Conservation (phyloP, 2,888 invertebrate species). For the Marasmarcha lunaedactyla region DNA sequence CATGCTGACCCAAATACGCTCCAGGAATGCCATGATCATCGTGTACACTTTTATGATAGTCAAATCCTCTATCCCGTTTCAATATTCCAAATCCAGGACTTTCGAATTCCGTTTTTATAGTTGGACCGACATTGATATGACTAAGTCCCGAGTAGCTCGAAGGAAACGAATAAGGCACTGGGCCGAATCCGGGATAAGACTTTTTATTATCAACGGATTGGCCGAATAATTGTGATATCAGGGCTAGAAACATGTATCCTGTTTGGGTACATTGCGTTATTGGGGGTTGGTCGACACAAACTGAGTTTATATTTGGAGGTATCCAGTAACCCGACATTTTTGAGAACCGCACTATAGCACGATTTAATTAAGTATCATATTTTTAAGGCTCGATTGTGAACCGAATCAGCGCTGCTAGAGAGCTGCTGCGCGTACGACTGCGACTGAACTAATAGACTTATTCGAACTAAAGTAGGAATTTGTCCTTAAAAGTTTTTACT, state of each 20-base stretch:
- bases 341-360: too few relatives aligned
- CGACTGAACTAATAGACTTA: too few relatives aligned
- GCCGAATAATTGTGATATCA: slow-evolving; percentile 70
- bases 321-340: slow-evolving; percentile 43
- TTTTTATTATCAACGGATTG: slow-evolving; percentile 44
- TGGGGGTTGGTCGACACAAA: slow-evolving; percentile 65
- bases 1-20: too few relatives aligned
- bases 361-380: too few relatives aligned
- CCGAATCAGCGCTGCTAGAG: too few relatives aligned
- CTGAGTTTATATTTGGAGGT: slow-evolving; percentile 66
- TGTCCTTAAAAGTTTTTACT: too few relatives aligned
- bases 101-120: slow-evolving; percentile 12
- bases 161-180: not conserved
- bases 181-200: slow-evolving; percentile 16
- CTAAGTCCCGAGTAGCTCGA: not conserved
- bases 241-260: slow-evolving; percentile 69
- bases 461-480: too few relatives aligned
- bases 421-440: too few relatives aligned
- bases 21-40: not conserved
- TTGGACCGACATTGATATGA: not conserved
- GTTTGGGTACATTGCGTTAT: slow-evolving; percentile 70
- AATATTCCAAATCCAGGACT: slow-evolving; percentile 13
- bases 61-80: not conserved
- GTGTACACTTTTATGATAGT: not conserved
- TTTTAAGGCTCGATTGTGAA: too few relatives aligned